Percentiles rank a stretch among this genome's conserved stretches.
Evolutionary conservation across 2,113 vertebrate species (phyloP).

Genomic region (Ia io): DNA sequence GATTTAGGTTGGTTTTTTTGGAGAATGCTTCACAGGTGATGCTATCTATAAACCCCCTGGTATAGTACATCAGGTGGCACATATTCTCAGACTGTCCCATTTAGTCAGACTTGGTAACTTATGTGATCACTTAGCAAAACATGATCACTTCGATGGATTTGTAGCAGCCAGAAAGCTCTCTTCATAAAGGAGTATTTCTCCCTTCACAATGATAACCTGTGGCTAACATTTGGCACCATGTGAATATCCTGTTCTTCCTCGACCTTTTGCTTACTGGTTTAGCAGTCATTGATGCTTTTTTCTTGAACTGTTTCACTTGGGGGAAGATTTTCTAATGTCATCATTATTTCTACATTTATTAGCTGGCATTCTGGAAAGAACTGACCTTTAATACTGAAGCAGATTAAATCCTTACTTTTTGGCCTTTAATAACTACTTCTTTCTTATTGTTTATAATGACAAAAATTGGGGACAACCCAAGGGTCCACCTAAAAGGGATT

Average conservation of each 20-base stretch:
- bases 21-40: neutral
- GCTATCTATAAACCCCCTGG: neutral
- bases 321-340: neutral
- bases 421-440: conserved; percentile 7
- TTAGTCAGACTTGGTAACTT: neutral
- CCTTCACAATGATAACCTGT: neutral
- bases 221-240: neutral
- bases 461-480: neutral
- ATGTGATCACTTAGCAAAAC: neutral
- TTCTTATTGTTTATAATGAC: neutral
- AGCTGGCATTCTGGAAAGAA: conserved; percentile 13
- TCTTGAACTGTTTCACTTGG: neutral
- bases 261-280: neutral
- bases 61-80: neutral
- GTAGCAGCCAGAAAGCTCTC: neutral
- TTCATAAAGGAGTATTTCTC: neutral
- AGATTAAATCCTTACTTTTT: neutral
- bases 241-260: neutral
- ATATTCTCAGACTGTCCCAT: neutral
- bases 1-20: neutral
- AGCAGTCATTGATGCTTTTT: neutral
- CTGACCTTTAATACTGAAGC: neutral
- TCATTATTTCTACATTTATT: conserved; percentile 6
- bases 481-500: neutral
- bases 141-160: neutral